Evolutionary conservation across 1,140 invertebrate genomes (phyloP).

Genomic region (Aphelenchoides fujianensis): DNA sequence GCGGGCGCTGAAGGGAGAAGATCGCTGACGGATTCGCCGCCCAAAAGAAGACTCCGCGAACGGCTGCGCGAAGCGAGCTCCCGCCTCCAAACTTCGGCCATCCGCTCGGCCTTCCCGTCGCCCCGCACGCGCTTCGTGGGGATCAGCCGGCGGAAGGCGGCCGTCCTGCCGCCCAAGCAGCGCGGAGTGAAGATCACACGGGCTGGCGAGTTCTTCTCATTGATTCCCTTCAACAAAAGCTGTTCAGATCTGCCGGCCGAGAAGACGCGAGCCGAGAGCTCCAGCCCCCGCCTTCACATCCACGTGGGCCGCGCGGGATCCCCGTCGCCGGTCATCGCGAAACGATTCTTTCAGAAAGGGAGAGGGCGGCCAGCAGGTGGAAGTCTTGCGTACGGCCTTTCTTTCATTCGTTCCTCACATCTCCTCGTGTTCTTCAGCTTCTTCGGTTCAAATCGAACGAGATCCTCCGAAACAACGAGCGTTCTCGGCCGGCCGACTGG

Average conservation of each 20-base stretch:
- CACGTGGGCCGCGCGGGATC: conserved; percentile 8
- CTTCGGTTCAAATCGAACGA: conserved; percentile 3
- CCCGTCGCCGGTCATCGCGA: conserved; percentile 12
- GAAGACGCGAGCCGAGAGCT: background rate
- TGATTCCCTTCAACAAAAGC: background rate
- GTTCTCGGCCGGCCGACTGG: conserved; percentile 9
- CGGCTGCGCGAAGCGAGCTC: background rate
- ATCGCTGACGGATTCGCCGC: conserved; percentile 8
- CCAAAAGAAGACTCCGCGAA: conserved; percentile 3
- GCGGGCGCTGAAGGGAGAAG: background rate
- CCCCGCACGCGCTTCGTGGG: background rate
- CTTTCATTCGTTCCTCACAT: background rate
- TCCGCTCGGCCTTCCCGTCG: background rate
- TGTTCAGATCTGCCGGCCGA: background rate
- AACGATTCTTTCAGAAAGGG: background rate
- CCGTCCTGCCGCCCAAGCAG: background rate
- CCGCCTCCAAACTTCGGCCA: background rate
- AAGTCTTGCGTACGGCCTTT: conserved; percentile 15
- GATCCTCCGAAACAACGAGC: conserved; percentile 10
- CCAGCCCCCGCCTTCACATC: background rate
- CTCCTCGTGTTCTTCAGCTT: conserved; percentile 18
- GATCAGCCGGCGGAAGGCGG: background rate
- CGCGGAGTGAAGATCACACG: background rate
- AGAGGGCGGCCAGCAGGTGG: conserved; percentile 1
- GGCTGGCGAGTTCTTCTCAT: background rate